Evolutionary conservation across 2,888 invertebrate species (phyloP), one percentile per base, ranked within the genome.

Genomic region (Myopa testacea): DNA sequence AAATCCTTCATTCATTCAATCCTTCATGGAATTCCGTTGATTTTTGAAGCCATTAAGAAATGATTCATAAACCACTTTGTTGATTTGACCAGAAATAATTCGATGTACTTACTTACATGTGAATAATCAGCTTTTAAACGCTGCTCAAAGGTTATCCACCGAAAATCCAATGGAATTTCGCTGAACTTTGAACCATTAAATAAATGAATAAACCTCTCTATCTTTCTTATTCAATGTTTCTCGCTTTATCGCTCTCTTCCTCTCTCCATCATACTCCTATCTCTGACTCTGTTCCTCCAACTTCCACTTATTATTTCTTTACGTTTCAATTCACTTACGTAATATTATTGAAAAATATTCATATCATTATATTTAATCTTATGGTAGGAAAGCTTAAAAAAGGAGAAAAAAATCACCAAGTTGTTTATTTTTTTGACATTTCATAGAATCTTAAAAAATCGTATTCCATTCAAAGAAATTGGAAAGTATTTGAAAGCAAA

Each of bases 401-500:
- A 69, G 19, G 34, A 69, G 19, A 68, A 45, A 40, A n/a, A 34
- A n/a, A 38, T 37, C 37, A 37, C 12, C 40, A 16, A 67, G 10
- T n/a, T n/a, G 19, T 60, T 63, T 63, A 26, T 68, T 69, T 19
- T 26, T 10, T 12, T 50, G 1, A 2, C 26, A 26, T 26, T 14
- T 58, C 8, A 38, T 58, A 52, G 37, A 37, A n/a, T 71, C 37
- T 58, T 5, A n/a, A 37, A 55, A 58, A 71, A 38, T 55, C 16
- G 14, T 58, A 55, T 26, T n/a, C 37, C 14, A 58, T n/a, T 6
- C 67, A 71, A 52, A 58, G 68, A 75, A 75, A 75, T 75, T 75
- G 67, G 67, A 75, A 75, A 68, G 55, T 75, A 68, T 62, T 75
- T 75, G 52, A 50, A 63, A 63, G 58, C 55, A 68, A 68, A 68